These are phyloP conservation scores for Linnaemya vulpina DNA, from an alignment of 2,888 invertebrate genomes.

Conservation along the genomic window DNA sequence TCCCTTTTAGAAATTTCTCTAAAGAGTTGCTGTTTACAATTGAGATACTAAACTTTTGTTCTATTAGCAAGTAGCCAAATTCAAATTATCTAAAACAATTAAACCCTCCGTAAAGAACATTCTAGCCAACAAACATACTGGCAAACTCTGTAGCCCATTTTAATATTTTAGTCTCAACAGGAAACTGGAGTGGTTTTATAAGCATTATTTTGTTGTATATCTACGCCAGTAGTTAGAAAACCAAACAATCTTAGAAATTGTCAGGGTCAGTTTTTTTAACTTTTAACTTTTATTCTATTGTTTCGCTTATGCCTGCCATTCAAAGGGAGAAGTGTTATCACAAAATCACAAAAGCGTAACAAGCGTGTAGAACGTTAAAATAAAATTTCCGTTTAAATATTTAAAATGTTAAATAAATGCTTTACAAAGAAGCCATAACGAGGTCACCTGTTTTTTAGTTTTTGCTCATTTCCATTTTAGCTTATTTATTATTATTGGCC, in stretches of 20 bases:
- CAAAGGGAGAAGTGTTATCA: constrained; percentile 12
- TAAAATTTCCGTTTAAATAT: constrained; percentile 46
- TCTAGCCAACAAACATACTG: too few species aligned
- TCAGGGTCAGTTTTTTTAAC: constrained; percentile 51
- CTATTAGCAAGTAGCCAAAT: too few species aligned
- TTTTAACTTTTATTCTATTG: constrained; percentile 5
- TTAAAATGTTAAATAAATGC: constrained; percentile 10
- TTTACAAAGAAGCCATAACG: constrained; percentile 7
- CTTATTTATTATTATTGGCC: neutral
- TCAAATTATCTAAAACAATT: too few species aligned
- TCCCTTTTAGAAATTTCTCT: too few species aligned
- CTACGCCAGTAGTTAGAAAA: neutral
- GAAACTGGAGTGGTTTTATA: too few species aligned
- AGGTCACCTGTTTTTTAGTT: neutral
- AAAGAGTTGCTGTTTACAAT: too few species aligned
- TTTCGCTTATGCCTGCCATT: neutral
- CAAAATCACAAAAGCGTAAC: constrained; percentile 63
- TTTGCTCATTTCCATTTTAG: constrained; percentile 19
- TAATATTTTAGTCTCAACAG: too few species aligned
- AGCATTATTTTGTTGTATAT: too few species aligned
- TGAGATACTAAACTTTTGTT: too few species aligned
- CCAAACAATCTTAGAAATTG: constrained; percentile 23
- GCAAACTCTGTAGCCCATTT: too few species aligned
- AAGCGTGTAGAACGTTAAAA: constrained; percentile 47
- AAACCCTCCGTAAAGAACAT: too few species aligned